These are phyloP conservation scores for Girardinichthys multiradiatus DNA, from an alignment of 2,113 vertebrate species.

Conservation along the genomic window DNA sequence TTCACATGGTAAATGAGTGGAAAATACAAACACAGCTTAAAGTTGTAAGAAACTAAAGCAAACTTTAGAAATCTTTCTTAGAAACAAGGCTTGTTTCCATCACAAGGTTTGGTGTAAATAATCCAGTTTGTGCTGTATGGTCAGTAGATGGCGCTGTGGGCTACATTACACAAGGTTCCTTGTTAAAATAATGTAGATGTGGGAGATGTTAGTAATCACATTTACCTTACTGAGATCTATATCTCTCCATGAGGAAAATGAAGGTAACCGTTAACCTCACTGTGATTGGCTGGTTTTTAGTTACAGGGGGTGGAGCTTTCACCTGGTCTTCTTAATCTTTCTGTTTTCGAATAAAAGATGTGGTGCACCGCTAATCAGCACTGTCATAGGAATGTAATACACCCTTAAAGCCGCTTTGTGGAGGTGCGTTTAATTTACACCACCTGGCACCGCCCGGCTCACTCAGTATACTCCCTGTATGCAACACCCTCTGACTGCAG, in stretches of 20 bases:
- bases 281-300: conserved; percentile 59
- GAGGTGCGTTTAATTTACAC: conserved; percentile 12
- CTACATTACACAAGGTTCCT: too few species aligned
- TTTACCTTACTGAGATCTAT: too few species aligned
- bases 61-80: too few species aligned
- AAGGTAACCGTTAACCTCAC: background rate
- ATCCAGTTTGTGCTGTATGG: too few species aligned
- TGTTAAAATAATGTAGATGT: too few species aligned
- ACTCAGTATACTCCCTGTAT: conserved; percentile 29
- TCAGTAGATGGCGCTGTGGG: too few species aligned
- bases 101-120: background rate
- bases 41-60: too few species aligned
- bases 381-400: conserved; percentile 63
- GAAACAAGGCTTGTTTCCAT: background rate
- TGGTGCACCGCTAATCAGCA: conserved; percentile 42
- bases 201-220: background rate
- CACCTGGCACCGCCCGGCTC: background rate
- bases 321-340: background rate
- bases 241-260: too few species aligned
- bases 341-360: conserved; percentile 35
- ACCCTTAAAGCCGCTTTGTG: conserved; percentile 1
- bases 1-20: too few species aligned
- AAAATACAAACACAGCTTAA: too few species aligned
- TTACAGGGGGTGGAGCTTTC: background rate
- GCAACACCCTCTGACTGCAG: conserved; percentile 8